Percentiles rank a stretch among this genome's conserved stretches.
Conservation (phyloP, 2,888 invertebrate species). For the Hypena proboscidalis region DNA sequence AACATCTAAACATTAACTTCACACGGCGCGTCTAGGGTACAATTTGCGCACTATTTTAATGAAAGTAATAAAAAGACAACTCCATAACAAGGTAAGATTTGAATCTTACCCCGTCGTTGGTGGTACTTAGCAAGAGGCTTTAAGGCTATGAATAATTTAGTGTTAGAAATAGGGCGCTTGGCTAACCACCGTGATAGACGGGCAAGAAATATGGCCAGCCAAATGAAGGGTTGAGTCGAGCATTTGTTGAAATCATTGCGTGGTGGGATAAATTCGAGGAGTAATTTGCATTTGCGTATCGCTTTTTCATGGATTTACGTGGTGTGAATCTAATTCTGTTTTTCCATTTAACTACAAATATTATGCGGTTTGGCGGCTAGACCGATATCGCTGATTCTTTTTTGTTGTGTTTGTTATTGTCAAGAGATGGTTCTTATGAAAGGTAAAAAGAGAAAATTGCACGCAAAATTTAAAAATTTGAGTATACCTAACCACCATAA, state of each 20-base stretch:
- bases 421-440: too few species aligned
- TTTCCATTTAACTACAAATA: neutral
- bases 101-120: slow-evolving; percentile 38
- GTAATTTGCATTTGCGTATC: neutral
- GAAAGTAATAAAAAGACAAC: slow-evolving; percentile 34
- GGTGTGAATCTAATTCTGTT: slow-evolving; percentile 10
- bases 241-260: slow-evolving; percentile 22
- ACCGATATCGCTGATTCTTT: too few species aligned
- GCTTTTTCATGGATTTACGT: neutral
- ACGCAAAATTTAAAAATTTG: too few species aligned
- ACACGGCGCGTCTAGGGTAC: slow-evolving; percentile 7
- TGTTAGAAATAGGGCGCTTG: slow-evolving; percentile 68
- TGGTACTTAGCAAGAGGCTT: slow-evolving; percentile 62
- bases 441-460: too few species aligned
- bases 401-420: too few species aligned
- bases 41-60: slow-evolving; percentile 25
- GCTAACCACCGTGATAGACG: slow-evolving; percentile 48
- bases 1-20: neutral
- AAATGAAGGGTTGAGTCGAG: slow-evolving; percentile 27
- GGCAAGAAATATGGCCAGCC: slow-evolving; percentile 26
- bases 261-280: neutral
- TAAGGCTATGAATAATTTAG: slow-evolving; percentile 72
- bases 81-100: slow-evolving; percentile 42
- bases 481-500: too few species aligned
- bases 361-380: neutral